These are phyloP conservation scores for Sternotherus odoratus DNA, from an alignment of 2,797 vertebrate genomes.

Conservation along the genomic window DNA sequence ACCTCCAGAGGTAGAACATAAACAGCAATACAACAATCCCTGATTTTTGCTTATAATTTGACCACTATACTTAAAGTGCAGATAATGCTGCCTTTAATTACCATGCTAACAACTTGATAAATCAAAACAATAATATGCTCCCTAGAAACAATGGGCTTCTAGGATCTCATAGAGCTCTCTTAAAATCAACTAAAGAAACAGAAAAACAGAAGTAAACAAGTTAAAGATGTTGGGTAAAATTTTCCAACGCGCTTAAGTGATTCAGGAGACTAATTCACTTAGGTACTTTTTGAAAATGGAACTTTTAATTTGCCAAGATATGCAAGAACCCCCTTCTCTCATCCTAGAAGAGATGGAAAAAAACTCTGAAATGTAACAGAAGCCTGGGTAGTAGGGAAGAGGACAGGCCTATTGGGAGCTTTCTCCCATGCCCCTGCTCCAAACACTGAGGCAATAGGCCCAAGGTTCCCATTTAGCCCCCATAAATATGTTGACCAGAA, in stretches of 20 bases:
- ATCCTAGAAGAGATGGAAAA: neutral
- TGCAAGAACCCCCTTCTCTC: neutral
- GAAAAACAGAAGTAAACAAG: neutral
- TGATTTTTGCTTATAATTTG: neutral
- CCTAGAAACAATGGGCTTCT: neutral
- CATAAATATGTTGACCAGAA: neutral
- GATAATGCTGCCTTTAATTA: neutral
- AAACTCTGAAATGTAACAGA: neutral
- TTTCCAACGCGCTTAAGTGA: neutral
- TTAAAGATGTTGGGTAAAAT: neutral
- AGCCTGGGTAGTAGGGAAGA: neutral
- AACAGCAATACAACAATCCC: neutral
- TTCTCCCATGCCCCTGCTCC: neutral
- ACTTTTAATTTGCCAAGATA: neutral
- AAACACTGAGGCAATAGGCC: neutral
- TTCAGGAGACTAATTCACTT: neutral
- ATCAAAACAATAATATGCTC: neutral
- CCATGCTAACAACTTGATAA: neutral
- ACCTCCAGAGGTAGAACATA: neutral
- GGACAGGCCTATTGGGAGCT: neutral
- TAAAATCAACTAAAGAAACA: neutral
- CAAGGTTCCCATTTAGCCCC: neutral
- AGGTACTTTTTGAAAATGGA: no score
- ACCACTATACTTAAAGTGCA: neutral
- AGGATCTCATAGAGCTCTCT: neutral